Evolutionary conservation across 2,797 vertebrate species (phyloP).

Genomic region (Anniella stebbinsi): DNA sequence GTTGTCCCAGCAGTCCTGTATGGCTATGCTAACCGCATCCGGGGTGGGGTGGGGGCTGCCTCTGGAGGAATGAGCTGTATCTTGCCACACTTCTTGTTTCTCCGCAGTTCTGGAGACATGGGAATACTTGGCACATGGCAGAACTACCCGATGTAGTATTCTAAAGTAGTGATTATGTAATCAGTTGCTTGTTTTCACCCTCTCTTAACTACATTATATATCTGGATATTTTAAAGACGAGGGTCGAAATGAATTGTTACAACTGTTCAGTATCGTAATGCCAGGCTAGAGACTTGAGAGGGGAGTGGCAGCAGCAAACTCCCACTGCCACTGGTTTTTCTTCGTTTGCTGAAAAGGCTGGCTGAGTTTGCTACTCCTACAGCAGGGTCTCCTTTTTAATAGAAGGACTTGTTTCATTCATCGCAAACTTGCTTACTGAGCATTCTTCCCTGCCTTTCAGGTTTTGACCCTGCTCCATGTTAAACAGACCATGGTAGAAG

Average conservation of each 20-base stretch:
- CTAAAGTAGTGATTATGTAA: neutral
- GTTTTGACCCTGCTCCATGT: slow-evolving; percentile 75
- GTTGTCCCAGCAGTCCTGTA: neutral
- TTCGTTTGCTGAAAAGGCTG: slow-evolving; percentile 61
- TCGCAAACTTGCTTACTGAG: slow-evolving; percentile 51
- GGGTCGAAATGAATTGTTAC: slow-evolving; percentile 16
- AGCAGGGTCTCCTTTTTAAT: slow-evolving; percentile 36
- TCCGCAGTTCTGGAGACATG: neutral
- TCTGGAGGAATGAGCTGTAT: neutral
- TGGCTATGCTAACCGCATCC: neutral
- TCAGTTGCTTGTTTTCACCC: neutral
- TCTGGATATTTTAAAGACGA: slow-evolving; percentile 41
- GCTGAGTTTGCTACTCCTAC: slow-evolving; percentile 61
- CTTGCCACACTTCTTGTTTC: neutral
- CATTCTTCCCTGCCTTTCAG: slow-evolving; percentile 70
- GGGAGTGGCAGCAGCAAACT: neutral
- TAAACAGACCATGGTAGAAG: slow-evolving; percentile 63
- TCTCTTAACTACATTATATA: slow-evolving; percentile 17
- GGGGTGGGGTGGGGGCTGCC: too few species aligned
- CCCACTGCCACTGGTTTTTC: slow-evolving; percentile 37
- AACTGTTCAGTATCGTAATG: slow-evolving; percentile 32
- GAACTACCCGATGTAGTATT: neutral
- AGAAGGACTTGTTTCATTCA: slow-evolving; percentile 59
- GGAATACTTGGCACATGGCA: neutral
- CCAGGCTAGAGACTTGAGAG: neutral